Evolutionary conservation across 1,140 invertebrate genomes (phyloP), one percentile per base, ranked within the genome.

Genomic region (Aplysia californica): DNA sequence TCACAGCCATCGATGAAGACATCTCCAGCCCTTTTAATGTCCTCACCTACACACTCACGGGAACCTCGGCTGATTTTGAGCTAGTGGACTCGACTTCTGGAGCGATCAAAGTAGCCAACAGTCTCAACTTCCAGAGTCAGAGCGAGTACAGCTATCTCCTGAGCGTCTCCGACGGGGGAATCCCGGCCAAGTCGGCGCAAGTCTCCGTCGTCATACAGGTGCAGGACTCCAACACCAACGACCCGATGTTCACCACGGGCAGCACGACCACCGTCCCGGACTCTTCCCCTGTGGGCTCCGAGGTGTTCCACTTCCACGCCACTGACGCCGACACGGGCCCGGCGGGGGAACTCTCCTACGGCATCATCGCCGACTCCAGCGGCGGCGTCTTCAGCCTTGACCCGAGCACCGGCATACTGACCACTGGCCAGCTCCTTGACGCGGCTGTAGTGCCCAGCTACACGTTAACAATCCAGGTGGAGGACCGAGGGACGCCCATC

Each of bases 281-380:
- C 35, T 61, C 61, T 6, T 20, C 39, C 15, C 26, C 59, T 26
- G 35, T 50, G 23, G 31, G 61, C 0, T 66, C 72, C 3, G 39
- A 75, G 29, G 31, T 75, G 6, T 66, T 44, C n/a, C 36, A 38
- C 5, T 3, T 66, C 21, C 23, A 65, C 39, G 72, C 61, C 21
- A 66, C n/a, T n/a, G 72, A 75, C 31, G 5, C 50, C 0, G 72
- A 75, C 31, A 75, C 72, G 0, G 72, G 72, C 1, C 5, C 23
- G 1, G 59, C 59, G 1, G 72, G 72, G 3, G 50, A 41, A 2
- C n/a, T 75, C 29, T 29, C 58, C 18, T 75, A 66, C 41, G 18
- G 10, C 2, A 44, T 65, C 29, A 58, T 26, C 4, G 18, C 3
- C 38, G 3, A 50, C 5, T 10, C 59, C 6, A 44, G 29, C 26